Evolutionary conservation across 2,797 vertebrate species (phyloP), one percentile per base, ranked within the genome.

Genomic region (Lacerta viridis): DNA sequence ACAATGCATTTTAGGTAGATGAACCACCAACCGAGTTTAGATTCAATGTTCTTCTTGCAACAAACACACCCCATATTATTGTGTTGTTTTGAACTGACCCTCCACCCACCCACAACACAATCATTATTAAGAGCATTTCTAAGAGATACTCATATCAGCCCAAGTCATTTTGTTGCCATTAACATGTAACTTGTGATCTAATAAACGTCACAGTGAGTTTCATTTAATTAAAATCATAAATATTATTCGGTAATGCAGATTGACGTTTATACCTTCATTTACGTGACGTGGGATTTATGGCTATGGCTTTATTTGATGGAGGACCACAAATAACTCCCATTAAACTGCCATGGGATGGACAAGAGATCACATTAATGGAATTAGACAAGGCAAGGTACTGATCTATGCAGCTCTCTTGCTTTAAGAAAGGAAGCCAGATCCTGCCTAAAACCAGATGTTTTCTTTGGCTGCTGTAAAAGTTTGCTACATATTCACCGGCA

Each of bases 211-310:
- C 97, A 96, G 97, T 98, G 93, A 95, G 98, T 98, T 98, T 98
- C 97, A 96, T 97, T 98, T 99, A 98, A 99, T 99, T 98, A 99
- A 99, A 99, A 98, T 98, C 98, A 98, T 98, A 98, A 98, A 98
- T 98, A 98, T 97, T 97, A 98, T 96, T 96, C 96, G 96, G 97
- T 97, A 98, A 98, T 96, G 96, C 97, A 96, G 97, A 97, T 96
- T 98, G 98, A 98, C 98, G 97, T 98, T 98, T 98, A 98, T 96
- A 96, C 94, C 95, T 97, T 97, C 96, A 95, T 98, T 98, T 98
- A 97, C 93, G 94, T 97, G 96, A 95, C 68, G 79, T 6, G 96
- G 96, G 97, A 98, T 98, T 99, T 99, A 98, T 95, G 94, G 96
- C 94, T 95, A 93, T 93, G 95, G 96, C 96, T 97, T 98, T 98